phyloP scores from a whole-genome alignment of 2,797 vertebrate genomes.

The Halcyon badia region DNA sequence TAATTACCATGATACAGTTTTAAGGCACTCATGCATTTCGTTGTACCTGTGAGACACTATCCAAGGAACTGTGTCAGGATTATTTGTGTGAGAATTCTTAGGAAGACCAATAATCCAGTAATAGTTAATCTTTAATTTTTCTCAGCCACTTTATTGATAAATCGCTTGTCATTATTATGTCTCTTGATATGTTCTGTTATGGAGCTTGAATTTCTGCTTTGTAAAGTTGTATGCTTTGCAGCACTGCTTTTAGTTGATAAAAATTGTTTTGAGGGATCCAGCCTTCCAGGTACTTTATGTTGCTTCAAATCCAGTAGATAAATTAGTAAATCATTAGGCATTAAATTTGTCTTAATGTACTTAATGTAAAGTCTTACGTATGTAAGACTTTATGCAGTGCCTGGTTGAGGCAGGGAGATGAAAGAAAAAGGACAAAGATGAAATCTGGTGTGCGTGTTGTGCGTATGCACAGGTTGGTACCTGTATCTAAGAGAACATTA shows the following conservation, averaged over 20 bases:
- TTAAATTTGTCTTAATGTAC: not conserved
- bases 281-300: not conserved
- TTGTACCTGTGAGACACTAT: not conserved
- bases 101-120: not conserved
- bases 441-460: not conserved
- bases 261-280: not conserved
- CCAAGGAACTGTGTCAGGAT: not conserved
- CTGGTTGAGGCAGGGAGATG: not conserved
- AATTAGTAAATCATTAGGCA: not conserved
- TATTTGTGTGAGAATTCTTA: not conserved
- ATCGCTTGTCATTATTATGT: not conserved
- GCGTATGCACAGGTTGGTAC: rapidly evolving
- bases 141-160: not conserved
- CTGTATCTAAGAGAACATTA: not conserved
- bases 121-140: not conserved
- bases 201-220: not conserved
- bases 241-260: not conserved
- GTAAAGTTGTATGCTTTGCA: not conserved
- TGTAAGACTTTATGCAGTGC: not conserved
- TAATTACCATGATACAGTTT: not conserved
- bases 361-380: not conserved
- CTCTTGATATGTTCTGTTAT: not conserved
- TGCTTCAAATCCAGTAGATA: not conserved
- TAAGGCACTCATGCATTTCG: not conserved
- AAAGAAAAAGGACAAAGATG: not conserved